Percentiles rank a stretch among this genome's conserved stretches.
Evolutionary conservation across 2,113 vertebrate species (phyloP).

Genomic region (Macroglossus sobrinus): DNA sequence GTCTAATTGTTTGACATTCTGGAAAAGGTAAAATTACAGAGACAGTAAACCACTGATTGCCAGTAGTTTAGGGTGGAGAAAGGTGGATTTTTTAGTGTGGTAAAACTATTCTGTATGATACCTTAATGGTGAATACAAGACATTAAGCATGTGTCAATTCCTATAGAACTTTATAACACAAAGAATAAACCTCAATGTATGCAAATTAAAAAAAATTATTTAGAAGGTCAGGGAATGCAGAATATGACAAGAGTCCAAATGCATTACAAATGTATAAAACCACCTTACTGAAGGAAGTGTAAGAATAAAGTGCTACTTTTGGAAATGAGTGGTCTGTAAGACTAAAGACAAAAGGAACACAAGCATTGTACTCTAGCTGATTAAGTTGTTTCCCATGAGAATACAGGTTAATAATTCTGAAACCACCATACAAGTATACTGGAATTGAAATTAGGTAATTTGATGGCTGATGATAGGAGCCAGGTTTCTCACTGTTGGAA

Average conservation of each 20-base stretch:
- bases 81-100: background rate
- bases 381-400: background rate
- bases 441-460: background rate
- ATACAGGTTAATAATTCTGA: background rate
- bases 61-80: background rate
- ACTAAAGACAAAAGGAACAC: slow-evolving; percentile 1
- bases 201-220: background rate
- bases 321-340: background rate
- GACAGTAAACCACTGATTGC: background rate
- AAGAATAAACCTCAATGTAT: background rate
- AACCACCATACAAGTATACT: background rate
- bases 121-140: background rate
- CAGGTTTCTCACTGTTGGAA: background rate
- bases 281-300: background rate
- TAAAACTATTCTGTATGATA: background rate
- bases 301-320: background rate
- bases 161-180: background rate
- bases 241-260: background rate
- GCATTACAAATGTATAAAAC: background rate
- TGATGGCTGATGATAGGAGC: background rate
- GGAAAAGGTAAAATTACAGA: background rate
- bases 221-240: background rate
- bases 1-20: background rate
- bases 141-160: background rate
- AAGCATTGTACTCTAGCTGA: background rate